These are phyloP conservation scores for Lycodopsis pacificus DNA, from an alignment of 2,797 vertebrate genomes.

Conservation along the genomic window DNA sequence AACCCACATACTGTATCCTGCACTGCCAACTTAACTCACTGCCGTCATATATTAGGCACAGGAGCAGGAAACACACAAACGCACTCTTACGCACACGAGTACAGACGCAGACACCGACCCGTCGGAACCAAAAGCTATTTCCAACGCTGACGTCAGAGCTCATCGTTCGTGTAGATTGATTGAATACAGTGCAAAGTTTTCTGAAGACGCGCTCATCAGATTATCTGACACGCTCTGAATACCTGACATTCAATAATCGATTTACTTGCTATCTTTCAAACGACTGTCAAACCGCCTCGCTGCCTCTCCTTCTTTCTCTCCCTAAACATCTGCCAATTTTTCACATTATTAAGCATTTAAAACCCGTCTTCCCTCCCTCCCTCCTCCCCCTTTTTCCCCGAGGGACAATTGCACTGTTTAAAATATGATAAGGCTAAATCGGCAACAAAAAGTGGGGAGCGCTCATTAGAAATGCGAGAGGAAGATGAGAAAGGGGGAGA, in stretches of 20 bases:
- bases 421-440: conserved; percentile 27
- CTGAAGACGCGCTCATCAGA: conserved; percentile 51
- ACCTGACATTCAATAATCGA: conserved; percentile 69
- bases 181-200: conserved; percentile 52
- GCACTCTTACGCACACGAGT: neutral
- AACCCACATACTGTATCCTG: conserved; percentile 67
- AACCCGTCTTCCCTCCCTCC: neutral
- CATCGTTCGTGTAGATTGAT: conserved; percentile 55
- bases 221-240: conserved; percentile 61
- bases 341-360: conserved; percentile 45
- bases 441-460: conserved; percentile 15
- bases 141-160: conserved; percentile 15
- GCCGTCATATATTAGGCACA: conserved; percentile 37
- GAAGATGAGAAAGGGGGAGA: conserved; percentile 10
- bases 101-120: neutral
- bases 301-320: conserved; percentile 11
- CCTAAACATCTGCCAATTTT: conserved; percentile 34
- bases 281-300: conserved; percentile 22
- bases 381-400: neutral
- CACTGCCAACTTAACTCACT: conserved; percentile 51
- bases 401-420: conserved; percentile 45
- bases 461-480: conserved; percentile 36
- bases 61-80: conserved; percentile 29
- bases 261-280: conserved; percentile 52
- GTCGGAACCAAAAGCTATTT: conserved; percentile 11